phyloP scores from a whole-genome alignment of 2,797 vertebrate genomes.

The Gallinago solitaria region DNA sequence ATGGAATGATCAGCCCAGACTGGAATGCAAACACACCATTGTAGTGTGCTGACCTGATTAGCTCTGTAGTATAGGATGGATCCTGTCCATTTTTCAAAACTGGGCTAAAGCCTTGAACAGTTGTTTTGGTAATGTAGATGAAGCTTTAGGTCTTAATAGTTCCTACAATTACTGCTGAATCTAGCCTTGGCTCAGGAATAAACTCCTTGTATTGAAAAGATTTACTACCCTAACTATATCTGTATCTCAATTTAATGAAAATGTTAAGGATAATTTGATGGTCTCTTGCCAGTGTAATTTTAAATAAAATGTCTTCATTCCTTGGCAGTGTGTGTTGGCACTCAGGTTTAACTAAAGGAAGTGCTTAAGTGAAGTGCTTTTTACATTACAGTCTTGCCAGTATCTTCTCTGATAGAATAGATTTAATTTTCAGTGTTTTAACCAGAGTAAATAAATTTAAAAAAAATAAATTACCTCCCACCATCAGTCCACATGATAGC shows the following conservation, averaged over 20 bases:
- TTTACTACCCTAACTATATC: constrained; percentile 74
- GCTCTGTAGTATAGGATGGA: constrained; percentile 16
- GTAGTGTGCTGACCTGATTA: neutral
- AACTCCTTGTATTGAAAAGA: constrained; percentile 71
- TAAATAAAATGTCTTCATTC: constrained; percentile 75
- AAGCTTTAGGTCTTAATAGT: constrained; percentile 53
- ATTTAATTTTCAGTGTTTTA: constrained; percentile 62
- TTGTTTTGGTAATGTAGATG: constrained; percentile 63
- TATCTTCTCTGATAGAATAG: constrained; percentile 42
- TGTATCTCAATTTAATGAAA: constrained; percentile 79
- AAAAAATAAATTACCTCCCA: constrained; percentile 4
- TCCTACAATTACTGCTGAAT: constrained; percentile 51
- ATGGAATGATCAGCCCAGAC: neutral
- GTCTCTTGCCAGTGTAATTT: constrained; percentile 77
- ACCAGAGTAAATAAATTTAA: constrained; percentile 61
- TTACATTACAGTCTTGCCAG: constrained; percentile 49
- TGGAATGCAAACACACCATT: neutral
- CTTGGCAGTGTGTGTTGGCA: constrained; percentile 67
- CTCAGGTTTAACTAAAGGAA: constrained; percentile 64
- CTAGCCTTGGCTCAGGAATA: constrained; percentile 67
- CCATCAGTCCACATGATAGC: neutral
- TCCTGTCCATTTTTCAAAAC: constrained; percentile 3
- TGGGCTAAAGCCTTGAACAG: constrained; percentile 56
- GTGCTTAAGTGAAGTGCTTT: constrained; percentile 72
- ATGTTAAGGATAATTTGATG: constrained; percentile 79